A percentile compares a stretch with the other conserved stretches of the same genome.
Conservation (phyloP, 2,113 vertebrate species). For the Semicossyphus pulcher region DNA sequence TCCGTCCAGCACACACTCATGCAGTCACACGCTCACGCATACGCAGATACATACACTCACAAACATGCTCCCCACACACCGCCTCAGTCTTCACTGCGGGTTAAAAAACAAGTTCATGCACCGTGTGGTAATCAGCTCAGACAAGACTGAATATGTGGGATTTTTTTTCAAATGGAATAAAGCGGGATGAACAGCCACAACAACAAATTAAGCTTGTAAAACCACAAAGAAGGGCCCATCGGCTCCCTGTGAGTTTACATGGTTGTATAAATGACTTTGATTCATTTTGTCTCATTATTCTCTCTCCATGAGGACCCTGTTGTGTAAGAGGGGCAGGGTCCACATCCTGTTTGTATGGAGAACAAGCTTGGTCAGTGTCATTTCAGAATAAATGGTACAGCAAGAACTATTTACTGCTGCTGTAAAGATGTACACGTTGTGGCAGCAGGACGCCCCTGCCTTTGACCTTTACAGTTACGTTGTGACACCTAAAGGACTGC, state of each 20-base stretch:
- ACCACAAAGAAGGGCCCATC: conserved; percentile 50
- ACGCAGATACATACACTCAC: conserved; percentile 1
- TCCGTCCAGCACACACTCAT: conserved; percentile 30
- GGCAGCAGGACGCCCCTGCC: background rate
- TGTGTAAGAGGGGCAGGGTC: conserved; percentile 21
- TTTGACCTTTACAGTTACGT: conserved; percentile 1
- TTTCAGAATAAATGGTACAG: background rate
- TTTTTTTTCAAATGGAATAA: conserved; percentile 44
- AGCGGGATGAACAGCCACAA: conserved; percentile 55
- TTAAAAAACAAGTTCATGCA: conserved; percentile 79
- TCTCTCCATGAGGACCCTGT: conserved; percentile 38
- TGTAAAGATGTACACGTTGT: conserved; percentile 5
- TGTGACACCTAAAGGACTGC: background rate
- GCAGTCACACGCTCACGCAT: background rate
- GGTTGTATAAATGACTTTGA: conserved; percentile 56
- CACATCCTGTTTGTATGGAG: conserved; percentile 7
- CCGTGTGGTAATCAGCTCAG: conserved; percentile 69
- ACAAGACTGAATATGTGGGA: conserved; percentile 70
- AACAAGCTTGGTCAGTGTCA: conserved; percentile 14
- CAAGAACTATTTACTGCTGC: conserved; percentile 1
- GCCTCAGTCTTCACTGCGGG: conserved; percentile 70
- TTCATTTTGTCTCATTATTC: conserved; percentile 65
- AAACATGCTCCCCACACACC: conserved; percentile 45
- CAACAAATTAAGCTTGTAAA: conserved; percentile 70
- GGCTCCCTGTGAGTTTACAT: conserved; percentile 38